These are phyloP conservation scores for Sthenelais limicola DNA, from an alignment of 2,888 invertebrate species.

Conservation along the genomic window DNA sequence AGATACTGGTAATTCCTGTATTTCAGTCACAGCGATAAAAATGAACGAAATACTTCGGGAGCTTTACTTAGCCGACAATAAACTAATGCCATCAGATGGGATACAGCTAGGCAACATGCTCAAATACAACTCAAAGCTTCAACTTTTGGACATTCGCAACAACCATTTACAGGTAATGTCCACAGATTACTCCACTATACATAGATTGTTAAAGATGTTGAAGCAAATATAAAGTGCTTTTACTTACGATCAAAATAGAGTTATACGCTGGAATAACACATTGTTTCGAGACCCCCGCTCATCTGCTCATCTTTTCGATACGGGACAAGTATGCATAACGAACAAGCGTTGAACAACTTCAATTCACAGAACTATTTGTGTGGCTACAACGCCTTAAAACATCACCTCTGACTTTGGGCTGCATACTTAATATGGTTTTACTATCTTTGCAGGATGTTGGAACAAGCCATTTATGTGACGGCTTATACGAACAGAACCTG, in stretches of 20 bases:
- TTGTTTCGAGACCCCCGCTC: too few species aligned
- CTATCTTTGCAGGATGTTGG: conserved; percentile 80
- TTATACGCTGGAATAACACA: too few species aligned
- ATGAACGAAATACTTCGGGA: conserved; percentile 83
- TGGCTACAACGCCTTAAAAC: background rate
- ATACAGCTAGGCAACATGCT: conserved; percentile 84
- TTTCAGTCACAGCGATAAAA: conserved; percentile 84
- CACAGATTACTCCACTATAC: too few species aligned
- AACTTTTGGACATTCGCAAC: conserved; percentile 84
- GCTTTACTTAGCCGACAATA: conserved; percentile 87
- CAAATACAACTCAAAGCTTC: conserved; percentile 82
- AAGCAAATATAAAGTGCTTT: too few species aligned
- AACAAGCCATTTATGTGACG: conserved; percentile 81
- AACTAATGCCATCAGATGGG: conserved; percentile 82
- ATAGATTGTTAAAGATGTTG: too few species aligned
- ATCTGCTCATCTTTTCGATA: too few species aligned
- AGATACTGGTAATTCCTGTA: too few species aligned
- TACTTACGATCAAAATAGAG: too few species aligned
- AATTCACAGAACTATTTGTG: too few species aligned
- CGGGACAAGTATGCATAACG: too few species aligned
- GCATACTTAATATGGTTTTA: background rate
- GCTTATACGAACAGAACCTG: conserved; percentile 80
- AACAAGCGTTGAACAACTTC: too few species aligned
- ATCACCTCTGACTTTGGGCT: background rate
- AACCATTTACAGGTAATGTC: conserved; percentile 73